Base-by-base conservation (phyloP, 2,797 vertebrate species). In the Ciconia nigra region DNA sequence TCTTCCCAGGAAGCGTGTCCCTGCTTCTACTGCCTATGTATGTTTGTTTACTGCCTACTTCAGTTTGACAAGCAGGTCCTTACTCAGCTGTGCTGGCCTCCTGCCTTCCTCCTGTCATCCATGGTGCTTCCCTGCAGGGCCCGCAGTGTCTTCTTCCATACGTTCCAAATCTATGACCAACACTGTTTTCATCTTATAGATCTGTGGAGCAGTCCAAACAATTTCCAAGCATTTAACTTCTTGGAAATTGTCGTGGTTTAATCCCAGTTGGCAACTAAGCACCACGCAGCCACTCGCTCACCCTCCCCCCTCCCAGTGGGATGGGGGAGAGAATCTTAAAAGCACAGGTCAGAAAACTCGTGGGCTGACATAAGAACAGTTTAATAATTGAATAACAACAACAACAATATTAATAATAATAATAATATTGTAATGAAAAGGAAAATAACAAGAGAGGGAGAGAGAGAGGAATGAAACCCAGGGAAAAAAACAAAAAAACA, bases 121-220 rank as follows among this genome's bases (percentile, higher is more conserved):
- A 18, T 7, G 37, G 17, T 62, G 35, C 26, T 83, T 58, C 83
- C n/a, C 44, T 42, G 12, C 57, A 59, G 85, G 71, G 80, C 62
- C 91, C 69, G 28, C 19, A 29, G 21, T 47, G 55, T 86, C 87
- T 89, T 93, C 52, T 94, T 94, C 85, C 24, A 52, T 81, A 46
- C 9, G 24, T 93, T 97, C 85, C 86, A 94, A 54, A 59, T 47
- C 25, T 84, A 57, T 93, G 94, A 91, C 76, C 31, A 92, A 78
- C 67, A 21, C 9, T 65, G 54, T 83, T 97, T 96, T 94, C 69
- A 87, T 85, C 77, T 96, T 92, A 69, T 83, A 94, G 82, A 92
- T 94, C 93, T 97, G 83, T 93, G 55, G 86, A 94, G 22, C 73
- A 95, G 73, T 93, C 90, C 20, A 89, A 92, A 51, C 37, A 52